These are phyloP conservation scores for Rhodeus uyekii DNA, from an alignment of 2,797 vertebrate species.

Conservation along the genomic window DNA sequence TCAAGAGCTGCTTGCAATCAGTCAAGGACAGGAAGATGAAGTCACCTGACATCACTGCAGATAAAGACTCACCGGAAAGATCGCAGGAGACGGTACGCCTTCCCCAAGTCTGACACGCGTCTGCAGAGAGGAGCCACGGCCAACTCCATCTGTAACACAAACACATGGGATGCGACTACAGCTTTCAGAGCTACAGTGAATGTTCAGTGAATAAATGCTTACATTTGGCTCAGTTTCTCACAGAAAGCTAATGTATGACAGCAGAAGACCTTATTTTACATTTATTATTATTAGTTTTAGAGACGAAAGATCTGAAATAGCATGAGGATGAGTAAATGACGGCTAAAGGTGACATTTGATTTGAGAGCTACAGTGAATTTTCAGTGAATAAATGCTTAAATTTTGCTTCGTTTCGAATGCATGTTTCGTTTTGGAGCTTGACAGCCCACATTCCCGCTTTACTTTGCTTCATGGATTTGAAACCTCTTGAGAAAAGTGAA, in stretches of 20 bases:
- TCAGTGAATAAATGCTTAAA: background rate
- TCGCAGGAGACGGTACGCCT: conserved; percentile 89
- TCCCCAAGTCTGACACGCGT: conserved; percentile 92
- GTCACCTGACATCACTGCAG: conserved; percentile 23
- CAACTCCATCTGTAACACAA: conserved; percentile 89
- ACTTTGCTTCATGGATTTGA: background rate
- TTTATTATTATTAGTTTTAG: no score
- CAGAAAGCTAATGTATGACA: background rate
- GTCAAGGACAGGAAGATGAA: background rate
- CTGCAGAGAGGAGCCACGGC: conserved; percentile 92
- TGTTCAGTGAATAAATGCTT: background rate
- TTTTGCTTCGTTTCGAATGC: background rate
- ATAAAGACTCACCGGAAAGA: conserved; percentile 86
- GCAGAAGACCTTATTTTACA: no score
- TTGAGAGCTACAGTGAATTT: background rate
- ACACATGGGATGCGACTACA: conserved; percentile 22
- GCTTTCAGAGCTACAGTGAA: background rate
- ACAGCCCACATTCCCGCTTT: background rate
- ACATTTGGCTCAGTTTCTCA: background rate
- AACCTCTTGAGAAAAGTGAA: background rate
- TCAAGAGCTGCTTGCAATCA: background rate
- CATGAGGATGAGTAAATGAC: background rate
- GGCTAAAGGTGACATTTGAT: background rate
- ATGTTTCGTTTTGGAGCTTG: background rate
- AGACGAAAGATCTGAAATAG: background rate